These are phyloP conservation scores for Neuroscelio doddi DNA, from an alignment of 2,888 invertebrate species.

Conservation along the genomic window DNA sequence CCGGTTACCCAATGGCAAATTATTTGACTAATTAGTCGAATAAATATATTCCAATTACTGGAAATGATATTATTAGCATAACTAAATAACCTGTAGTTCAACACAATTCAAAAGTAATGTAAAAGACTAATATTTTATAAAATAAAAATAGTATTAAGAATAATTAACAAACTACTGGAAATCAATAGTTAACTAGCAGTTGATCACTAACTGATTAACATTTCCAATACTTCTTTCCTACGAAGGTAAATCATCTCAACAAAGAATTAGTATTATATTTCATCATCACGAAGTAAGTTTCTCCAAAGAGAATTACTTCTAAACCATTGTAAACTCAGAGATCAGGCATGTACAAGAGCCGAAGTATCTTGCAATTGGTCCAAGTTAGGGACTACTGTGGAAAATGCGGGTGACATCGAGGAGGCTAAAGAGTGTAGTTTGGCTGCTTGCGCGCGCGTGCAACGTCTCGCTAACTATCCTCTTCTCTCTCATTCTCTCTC, in stretches of 20 bases:
- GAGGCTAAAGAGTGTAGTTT: conserved; percentile 25
- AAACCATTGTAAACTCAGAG: conserved; percentile 4
- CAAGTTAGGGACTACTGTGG: conserved; percentile 57
- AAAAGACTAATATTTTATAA: too few species aligned
- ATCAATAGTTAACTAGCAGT: too few species aligned
- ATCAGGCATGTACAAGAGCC: conserved; percentile 7
- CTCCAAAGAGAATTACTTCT: too few species aligned
- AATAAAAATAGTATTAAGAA: too few species aligned
- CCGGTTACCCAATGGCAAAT: too few species aligned
- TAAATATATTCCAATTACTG: too few species aligned
- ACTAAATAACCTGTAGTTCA: too few species aligned
- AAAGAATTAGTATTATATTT: conserved; percentile 44
- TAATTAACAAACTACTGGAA: too few species aligned
- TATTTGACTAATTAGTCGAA: too few species aligned
- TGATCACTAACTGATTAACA: background rate
- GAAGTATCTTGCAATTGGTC: conserved; percentile 60
- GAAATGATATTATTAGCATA: too few species aligned
- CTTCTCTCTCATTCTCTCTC: background rate
- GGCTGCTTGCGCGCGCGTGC: conserved; percentile 22
- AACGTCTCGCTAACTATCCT: conserved; percentile 27
- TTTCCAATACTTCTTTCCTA: background rate
- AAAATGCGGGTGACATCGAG: conserved; percentile 56
- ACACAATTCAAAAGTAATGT: too few species aligned
- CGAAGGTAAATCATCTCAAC: background rate
- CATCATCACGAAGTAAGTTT: conserved; percentile 46